Percentiles rank a stretch among this genome's conserved stretches.
phyloP scores from a whole-genome alignment of 2,797 vertebrate genomes.

The Sebastes reedi region DNA sequence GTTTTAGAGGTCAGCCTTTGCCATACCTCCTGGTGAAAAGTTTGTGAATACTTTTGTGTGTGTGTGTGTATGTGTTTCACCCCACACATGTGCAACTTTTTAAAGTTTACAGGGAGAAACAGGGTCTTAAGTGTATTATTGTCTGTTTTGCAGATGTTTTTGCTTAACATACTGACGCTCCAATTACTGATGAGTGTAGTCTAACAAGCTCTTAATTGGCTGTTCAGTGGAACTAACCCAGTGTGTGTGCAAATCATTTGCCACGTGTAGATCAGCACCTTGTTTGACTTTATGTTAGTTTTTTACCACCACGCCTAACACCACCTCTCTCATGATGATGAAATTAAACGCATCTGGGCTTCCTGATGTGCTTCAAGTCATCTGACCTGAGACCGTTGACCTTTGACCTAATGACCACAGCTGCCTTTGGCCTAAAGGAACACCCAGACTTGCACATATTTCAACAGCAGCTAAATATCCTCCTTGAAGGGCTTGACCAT shows the following conservation, averaged over 20 bases:
- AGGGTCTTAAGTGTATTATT: neutral
- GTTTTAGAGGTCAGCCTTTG: slow-evolving; percentile 6
- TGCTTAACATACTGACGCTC: neutral
- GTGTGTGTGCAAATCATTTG: neutral
- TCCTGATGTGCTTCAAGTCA: slow-evolving; percentile 30
- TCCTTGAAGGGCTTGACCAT: neutral
- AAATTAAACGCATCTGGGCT: slow-evolving; percentile 15
- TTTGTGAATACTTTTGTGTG: neutral
- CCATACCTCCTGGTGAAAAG: slow-evolving; percentile 6
- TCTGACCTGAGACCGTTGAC: slow-evolving; percentile 31
- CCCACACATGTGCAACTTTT: neutral
- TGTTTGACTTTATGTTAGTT: neutral
- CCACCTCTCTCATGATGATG: slow-evolving; percentile 3
- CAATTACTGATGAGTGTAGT: neutral
- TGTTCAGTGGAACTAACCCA: neutral
- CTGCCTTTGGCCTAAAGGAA: slow-evolving; percentile 5
- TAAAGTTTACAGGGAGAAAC: neutral
- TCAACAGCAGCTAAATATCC: neutral
- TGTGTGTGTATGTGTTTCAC: slow-evolving; percentile 1
- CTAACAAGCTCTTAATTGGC: neutral
- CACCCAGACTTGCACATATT: slow-evolving; percentile 10
- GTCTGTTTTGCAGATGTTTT: slow-evolving; percentile 34
- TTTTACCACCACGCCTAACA: neutral
- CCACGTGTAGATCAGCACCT: neutral
- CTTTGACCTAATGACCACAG: slow-evolving; percentile 43